Evolutionary conservation across 2,113 vertebrate genomes (phyloP).

Genomic region (Typhlomys cinereus): DNA sequence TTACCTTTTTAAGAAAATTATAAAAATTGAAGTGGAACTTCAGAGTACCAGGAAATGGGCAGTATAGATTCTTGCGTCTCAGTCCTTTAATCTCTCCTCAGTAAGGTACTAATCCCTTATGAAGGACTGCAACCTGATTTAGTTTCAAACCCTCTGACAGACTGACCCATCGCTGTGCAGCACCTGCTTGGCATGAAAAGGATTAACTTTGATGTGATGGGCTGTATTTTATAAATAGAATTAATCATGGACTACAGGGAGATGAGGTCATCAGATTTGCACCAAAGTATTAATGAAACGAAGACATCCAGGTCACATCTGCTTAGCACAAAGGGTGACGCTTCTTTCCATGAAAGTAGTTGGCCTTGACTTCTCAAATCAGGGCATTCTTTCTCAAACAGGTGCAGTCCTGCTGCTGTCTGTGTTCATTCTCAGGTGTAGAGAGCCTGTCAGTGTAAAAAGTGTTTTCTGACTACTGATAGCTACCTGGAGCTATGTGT

Average conservation of each 20-base stretch:
- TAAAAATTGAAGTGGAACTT: slow-evolving; percentile 11
- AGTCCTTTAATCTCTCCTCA: slow-evolving; percentile 44
- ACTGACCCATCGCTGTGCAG: slow-evolving; percentile 37
- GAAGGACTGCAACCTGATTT: slow-evolving; percentile 55
- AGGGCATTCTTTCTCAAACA: not conserved
- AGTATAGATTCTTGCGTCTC: not conserved
- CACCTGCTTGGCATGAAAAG: slow-evolving; percentile 23
- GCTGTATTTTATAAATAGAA: slow-evolving; percentile 50
- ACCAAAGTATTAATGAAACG: not conserved
- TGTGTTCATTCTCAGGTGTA: not conserved
- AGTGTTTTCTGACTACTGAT: not conserved
- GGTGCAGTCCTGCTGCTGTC: not conserved
- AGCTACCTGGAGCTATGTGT: not conserved
- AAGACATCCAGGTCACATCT: not conserved
- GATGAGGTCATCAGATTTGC: slow-evolving; percentile 50
- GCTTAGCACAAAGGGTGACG: slow-evolving; percentile 18
- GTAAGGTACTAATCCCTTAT: slow-evolving; percentile 38
- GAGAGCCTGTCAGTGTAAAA: not conserved
- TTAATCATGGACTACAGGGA: slow-evolving; percentile 20
- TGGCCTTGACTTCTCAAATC: slow-evolving; percentile 25
- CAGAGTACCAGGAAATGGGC: not conserved
- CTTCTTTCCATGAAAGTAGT: slow-evolving; percentile 19
- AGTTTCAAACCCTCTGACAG: slow-evolving; percentile 47
- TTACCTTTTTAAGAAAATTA: slow-evolving; percentile 31
- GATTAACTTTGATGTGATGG: slow-evolving; percentile 72